A percentile compares a stretch with the other conserved stretches of the same genome.
Evolutionary conservation across 2,888 invertebrate genomes (phyloP).

Genomic region (Sabatieria punctata): DNA sequence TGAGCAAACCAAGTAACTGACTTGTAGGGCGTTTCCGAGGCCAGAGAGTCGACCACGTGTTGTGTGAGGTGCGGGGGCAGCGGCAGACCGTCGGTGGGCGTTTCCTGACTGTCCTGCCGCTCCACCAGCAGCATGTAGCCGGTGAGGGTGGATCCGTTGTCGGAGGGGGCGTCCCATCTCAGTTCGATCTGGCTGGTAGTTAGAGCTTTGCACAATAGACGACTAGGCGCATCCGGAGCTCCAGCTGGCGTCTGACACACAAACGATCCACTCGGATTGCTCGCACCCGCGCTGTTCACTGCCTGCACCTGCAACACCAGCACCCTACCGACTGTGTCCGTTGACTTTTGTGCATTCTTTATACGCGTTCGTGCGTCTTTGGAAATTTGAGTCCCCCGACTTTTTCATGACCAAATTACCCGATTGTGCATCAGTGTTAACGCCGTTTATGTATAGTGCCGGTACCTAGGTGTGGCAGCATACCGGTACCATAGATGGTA

Average conservation of each 20-base stretch:
- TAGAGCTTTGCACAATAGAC: neutral
- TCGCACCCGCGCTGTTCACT: slow-evolving; percentile 59
- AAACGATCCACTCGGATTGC: slow-evolving; percentile 50
- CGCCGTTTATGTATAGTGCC: no score
- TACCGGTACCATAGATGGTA: no score
- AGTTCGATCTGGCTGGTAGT: slow-evolving; percentile 7
- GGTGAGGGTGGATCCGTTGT: slow-evolving; percentile 55
- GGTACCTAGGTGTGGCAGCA: no score
- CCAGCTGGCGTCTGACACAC: slow-evolving; percentile 27
- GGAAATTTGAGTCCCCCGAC: no score
- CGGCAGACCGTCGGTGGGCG: neutral
- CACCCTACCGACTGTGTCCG: no score
- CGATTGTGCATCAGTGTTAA: no score
- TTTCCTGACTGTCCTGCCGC: neutral
- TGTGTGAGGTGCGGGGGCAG: slow-evolving; percentile 39
- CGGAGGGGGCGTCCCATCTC: slow-evolving; percentile 50
- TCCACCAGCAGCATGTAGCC: neutral
- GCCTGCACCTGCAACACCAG: slow-evolving; percentile 48
- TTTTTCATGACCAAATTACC: no score
- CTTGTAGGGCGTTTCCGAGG: slow-evolving; percentile 59
- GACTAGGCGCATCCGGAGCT: slow-evolving; percentile 12
- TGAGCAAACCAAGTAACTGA: slow-evolving; percentile 27
- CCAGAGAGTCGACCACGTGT: slow-evolving; percentile 49
- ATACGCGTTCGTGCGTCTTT: no score
- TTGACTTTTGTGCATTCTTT: no score